Conservation (phyloP, 2,797 vertebrate genomes). For the Chaetodon trifasciatus region DNA sequence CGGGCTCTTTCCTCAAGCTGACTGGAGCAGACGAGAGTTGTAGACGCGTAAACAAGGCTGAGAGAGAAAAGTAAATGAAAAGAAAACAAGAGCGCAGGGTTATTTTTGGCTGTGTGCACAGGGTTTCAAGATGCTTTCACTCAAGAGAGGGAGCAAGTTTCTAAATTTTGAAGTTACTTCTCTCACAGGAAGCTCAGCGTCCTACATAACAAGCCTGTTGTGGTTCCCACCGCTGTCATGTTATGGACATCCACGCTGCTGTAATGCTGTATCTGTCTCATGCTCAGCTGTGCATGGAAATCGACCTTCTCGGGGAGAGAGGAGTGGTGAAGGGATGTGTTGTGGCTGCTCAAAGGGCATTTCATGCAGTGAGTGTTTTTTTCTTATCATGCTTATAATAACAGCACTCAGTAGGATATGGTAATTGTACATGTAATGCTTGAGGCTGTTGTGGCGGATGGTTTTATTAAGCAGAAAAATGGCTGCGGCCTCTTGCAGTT, state of each 20-base stretch:
- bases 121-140: slow-evolving; percentile 50
- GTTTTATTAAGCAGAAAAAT: slow-evolving; percentile 46
- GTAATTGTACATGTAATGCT: neutral
- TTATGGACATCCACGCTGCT: slow-evolving; percentile 3
- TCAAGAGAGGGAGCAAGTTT: slow-evolving; percentile 26
- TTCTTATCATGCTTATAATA: slow-evolving; percentile 21
- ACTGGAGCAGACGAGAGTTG: slow-evolving; percentile 66
- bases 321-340: slow-evolving; percentile 22
- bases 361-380: slow-evolving; percentile 43
- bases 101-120: slow-evolving; percentile 62
- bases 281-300: slow-evolving; percentile 54
- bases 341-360: slow-evolving; percentile 35
- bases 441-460: slow-evolving; percentile 5
- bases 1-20: slow-evolving; percentile 81
- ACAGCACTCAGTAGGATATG: neutral
- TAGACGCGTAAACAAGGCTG: slow-evolving; percentile 47
- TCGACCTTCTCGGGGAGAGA: slow-evolving; percentile 26
- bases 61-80: slow-evolving; percentile 51
- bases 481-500: slow-evolving; percentile 14
- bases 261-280: slow-evolving; percentile 49
- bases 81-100: slow-evolving; percentile 30
- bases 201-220: slow-evolving; percentile 41
- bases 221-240: slow-evolving; percentile 42
- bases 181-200: slow-evolving; percentile 12
- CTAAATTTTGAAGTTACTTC: slow-evolving; percentile 19